phyloP scores from a whole-genome alignment of 1,140 invertebrate species.

The Nebria ingens region DNA sequence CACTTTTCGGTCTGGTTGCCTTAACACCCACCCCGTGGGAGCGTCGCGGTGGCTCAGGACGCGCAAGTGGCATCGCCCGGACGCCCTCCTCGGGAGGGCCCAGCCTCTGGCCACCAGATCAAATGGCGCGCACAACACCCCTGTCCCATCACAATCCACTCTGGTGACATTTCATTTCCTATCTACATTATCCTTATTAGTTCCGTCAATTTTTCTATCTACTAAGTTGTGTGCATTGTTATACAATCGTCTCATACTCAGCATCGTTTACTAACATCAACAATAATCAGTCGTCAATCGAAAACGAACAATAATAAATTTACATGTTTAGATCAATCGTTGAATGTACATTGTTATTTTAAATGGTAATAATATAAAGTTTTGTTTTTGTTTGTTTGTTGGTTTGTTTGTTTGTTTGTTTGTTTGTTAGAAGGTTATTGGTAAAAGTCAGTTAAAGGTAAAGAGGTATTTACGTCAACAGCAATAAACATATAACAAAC shows the following conservation, averaged over 20 bases:
- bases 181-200: too few relatives aligned
- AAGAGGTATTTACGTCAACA: conserved; percentile 19
- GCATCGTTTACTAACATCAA: not conserved
- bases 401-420: not conserved
- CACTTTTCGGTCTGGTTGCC: not conserved
- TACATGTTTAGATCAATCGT: not conserved
- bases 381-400: not conserved
- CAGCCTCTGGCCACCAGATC: not conserved
- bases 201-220: not conserved
- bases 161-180: not conserved
- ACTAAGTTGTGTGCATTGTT: not conserved
- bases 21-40: not conserved
- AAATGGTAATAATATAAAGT: too few relatives aligned
- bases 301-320: not conserved
- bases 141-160: not conserved
- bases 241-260: not conserved
- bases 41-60: not conserved
- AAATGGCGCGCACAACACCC: not conserved
- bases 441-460: not conserved
- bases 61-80: not conserved
- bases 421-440: not conserved
- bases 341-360: not conserved
- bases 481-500: conserved; percentile 26
- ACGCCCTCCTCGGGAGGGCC: not conserved
- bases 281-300: not conserved